Percentiles rank a stretch among this genome's conserved stretches.
phyloP scores from a whole-genome alignment of 2,888 invertebrate species.

The Thera obeliscata region DNA sequence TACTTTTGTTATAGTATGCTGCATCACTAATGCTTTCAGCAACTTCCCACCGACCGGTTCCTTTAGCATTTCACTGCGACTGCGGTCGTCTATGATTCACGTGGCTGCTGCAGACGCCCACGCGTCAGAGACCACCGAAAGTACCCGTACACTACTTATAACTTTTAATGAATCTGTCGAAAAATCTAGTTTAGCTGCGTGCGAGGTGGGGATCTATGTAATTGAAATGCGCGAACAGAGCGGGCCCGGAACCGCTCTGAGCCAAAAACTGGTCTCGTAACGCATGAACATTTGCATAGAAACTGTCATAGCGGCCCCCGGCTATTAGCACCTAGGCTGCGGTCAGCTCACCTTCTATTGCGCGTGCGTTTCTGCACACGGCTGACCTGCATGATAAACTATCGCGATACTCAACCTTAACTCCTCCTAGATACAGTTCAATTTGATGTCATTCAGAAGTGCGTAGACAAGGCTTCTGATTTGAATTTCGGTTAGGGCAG shows the following conservation, averaged over 20 bases:
- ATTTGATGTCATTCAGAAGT: conserved; percentile 31
- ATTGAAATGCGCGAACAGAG: conserved; percentile 69
- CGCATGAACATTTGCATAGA: conserved; percentile 83
- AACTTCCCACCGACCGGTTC: conserved; percentile 50
- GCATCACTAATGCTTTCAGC: conserved; percentile 73
- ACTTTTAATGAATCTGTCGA: conserved; percentile 47
- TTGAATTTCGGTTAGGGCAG: conserved; percentile 50
- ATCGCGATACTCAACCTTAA: conserved; percentile 50
- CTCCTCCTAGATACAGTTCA: conserved; percentile 36
- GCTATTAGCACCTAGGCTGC: conserved; percentile 74
- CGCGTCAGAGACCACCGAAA: conserved; percentile 27
- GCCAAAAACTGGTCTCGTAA: conserved; percentile 79
- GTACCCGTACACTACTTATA: conserved; percentile 42
- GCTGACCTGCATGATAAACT: conserved; percentile 39
- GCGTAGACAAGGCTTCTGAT: conserved; percentile 40
- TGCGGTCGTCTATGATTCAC: conserved; percentile 52
- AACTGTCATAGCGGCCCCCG: conserved; percentile 79
- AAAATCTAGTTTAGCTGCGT: conserved; percentile 68
- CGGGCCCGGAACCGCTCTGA: conserved; percentile 78
- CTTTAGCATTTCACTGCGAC: conserved; percentile 32
- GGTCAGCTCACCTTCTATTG: conserved; percentile 50
- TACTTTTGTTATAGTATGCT: conserved; percentile 67
- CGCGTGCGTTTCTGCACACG: conserved; percentile 58
- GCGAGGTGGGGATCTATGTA: conserved; percentile 54
- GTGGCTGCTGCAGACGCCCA: conserved; percentile 38